Evolutionary conservation across 2,113 vertebrate species (phyloP).

Genomic region (Gila orcuttii): DNA sequence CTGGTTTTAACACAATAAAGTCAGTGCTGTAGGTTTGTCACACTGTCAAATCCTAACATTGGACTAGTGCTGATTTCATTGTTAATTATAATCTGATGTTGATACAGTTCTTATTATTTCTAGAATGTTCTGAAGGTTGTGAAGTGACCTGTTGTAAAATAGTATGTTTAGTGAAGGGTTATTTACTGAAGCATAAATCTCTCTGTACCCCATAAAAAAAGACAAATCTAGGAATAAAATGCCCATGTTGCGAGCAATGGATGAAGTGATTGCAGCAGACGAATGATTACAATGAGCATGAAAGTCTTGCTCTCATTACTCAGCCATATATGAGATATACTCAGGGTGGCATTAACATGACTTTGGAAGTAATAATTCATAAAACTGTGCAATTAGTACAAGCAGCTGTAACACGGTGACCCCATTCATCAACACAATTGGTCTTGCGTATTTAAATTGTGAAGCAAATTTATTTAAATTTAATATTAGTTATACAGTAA

Average conservation of each 20-base stretch:
- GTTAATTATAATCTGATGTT: background rate
- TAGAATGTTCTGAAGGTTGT: background rate
- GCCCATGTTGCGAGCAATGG: slow-evolving; percentile 46
- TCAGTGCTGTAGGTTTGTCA: background rate
- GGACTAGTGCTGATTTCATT: background rate
- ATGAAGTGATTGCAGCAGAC: slow-evolving; percentile 53
- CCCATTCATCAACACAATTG: slow-evolving; percentile 73
- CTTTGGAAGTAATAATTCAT: slow-evolving; percentile 71
- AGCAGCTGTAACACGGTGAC: slow-evolving; percentile 75
- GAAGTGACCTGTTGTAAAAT: slow-evolving; percentile 34
- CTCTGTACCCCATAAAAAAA: slow-evolving; percentile 55
- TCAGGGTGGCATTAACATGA: slow-evolving; percentile 60
- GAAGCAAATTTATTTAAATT: slow-evolving; percentile 49
- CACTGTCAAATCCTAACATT: background rate
- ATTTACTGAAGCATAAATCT: slow-evolving; percentile 50
- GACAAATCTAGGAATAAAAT: slow-evolving; percentile 48
- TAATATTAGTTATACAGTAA: slow-evolving; percentile 43
- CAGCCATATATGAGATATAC: slow-evolving; percentile 66
- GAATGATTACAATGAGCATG: slow-evolving; percentile 69
- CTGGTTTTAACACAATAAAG: background rate
- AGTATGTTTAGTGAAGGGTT: slow-evolving; percentile 20
- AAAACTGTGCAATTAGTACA: slow-evolving; percentile 75
- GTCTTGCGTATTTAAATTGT: slow-evolving; percentile 63
- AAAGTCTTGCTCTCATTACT: slow-evolving; percentile 68
- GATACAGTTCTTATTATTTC: background rate